These are phyloP conservation scores for Rhincodon typus DNA, from an alignment of 2,797 vertebrate genomes.

Conservation along the genomic window DNA sequence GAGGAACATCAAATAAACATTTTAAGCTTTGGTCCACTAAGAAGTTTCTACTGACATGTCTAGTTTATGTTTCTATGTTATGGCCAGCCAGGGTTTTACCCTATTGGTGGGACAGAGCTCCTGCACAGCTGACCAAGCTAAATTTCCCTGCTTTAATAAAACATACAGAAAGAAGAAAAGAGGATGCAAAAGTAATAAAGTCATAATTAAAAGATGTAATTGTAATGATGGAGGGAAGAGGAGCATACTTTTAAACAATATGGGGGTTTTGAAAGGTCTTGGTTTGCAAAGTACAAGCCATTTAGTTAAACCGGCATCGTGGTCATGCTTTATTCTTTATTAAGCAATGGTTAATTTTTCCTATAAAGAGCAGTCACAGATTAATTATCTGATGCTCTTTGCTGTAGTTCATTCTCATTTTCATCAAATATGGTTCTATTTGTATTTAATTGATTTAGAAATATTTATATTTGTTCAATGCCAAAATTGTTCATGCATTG, in stretches of 20 bases:
- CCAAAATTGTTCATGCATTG: conserved; percentile 2
- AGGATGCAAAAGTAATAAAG: background rate
- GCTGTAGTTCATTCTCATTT: background rate
- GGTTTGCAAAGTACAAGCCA: background rate
- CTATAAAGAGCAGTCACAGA: background rate
- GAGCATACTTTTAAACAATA: background rate
- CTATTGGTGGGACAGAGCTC: background rate
- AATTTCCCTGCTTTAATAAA: background rate
- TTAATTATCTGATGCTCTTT: background rate
- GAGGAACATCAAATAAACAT: background rate
- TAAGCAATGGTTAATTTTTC: background rate
- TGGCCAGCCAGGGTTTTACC: no score
- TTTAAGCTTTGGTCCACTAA: background rate
- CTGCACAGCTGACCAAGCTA: background rate
- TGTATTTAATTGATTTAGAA: background rate
- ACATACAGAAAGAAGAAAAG: background rate
- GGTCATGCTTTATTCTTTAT: background rate
- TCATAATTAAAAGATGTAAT: background rate
- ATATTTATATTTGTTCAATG: background rate
- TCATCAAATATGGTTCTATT: background rate
- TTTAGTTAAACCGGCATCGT: background rate
- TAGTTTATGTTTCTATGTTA: background rate
- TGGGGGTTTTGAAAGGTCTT: background rate
- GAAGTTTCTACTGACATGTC: background rate
- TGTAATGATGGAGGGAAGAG: background rate